These are phyloP conservation scores for Megalopta genalis DNA, from an alignment of 1,140 invertebrate species.

Conservation along the genomic window DNA sequence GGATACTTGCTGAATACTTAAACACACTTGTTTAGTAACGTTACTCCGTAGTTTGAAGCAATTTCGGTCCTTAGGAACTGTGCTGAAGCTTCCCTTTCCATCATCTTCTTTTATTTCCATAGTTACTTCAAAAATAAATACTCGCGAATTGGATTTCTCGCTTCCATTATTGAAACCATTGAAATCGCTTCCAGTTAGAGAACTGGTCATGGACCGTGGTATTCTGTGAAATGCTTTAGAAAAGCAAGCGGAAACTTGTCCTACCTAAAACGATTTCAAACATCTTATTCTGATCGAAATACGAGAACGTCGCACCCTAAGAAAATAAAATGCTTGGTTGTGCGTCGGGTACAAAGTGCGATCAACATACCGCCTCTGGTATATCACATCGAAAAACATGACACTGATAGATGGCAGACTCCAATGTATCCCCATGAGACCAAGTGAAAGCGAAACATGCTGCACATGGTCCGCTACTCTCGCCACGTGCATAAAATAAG, in stretches of 20 bases:
- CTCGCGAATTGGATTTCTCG: constrained; percentile 80
- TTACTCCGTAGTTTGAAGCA: constrained; percentile 96
- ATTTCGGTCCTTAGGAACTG: constrained; percentile 93
- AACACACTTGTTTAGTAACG: constrained; percentile 94
- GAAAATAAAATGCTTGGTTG: too few species aligned
- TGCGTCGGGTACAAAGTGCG: neutral
- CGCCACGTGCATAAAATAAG: constrained; percentile 95
- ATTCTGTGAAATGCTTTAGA: constrained; percentile 94
- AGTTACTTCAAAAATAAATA: constrained; percentile 90
- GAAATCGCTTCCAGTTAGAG: constrained; percentile 81
- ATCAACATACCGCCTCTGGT: constrained; percentile 94
- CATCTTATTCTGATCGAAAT: neutral
- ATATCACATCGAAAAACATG: constrained; percentile 98
- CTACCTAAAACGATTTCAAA: constrained; percentile 79
- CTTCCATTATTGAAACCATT: constrained; percentile 76
- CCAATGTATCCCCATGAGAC: constrained; percentile 93
- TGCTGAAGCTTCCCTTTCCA: constrained; percentile 89
- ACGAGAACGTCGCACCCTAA: neutral
- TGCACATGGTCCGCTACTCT: constrained; percentile 89
- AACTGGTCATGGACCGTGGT: constrained; percentile 87
- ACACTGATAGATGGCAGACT: constrained; percentile 96
- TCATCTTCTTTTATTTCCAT: constrained; percentile 96
- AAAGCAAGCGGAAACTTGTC: constrained; percentile 90
- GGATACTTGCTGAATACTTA: constrained; percentile 93
- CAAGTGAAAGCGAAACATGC: constrained; percentile 98